These are phyloP conservation scores for Synanthedon formicaeformis DNA, from an alignment of 2,888 invertebrate genomes.

Conservation along the genomic window DNA sequence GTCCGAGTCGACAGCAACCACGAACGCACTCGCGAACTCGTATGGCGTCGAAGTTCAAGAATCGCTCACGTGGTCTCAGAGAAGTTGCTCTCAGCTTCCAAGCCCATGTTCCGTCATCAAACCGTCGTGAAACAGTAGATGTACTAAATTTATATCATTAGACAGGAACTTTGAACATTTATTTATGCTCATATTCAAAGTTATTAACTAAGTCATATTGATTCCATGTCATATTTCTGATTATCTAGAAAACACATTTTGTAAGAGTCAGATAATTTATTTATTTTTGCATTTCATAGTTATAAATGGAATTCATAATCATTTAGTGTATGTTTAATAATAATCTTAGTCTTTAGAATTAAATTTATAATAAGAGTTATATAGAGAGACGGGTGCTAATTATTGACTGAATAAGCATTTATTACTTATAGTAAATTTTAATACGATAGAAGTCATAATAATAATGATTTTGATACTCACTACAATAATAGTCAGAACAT, in stretches of 20 bases:
- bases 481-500: constrained; percentile 47
- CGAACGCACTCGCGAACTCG: constrained; percentile 85
- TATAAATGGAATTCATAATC: too few species aligned
- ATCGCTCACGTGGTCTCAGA: constrained; percentile 87
- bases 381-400: background rate
- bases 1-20: constrained; percentile 89
- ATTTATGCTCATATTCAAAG: too few species aligned
- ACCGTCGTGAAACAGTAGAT: constrained; percentile 27
- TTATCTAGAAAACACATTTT: too few species aligned
- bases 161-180: too few species aligned
- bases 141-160: too few species aligned
- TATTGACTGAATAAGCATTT: background rate
- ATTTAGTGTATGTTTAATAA: too few species aligned
- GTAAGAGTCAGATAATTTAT: too few species aligned
- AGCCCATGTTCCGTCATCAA: constrained; percentile 53
- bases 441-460: background rate
- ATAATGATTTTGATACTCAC: constrained; percentile 39
- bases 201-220: too few species aligned
- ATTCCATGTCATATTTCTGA: too few species aligned
- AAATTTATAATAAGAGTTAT: background rate
- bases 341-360: background rate
- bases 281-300: too few species aligned
- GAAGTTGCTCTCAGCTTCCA: constrained; percentile 73
- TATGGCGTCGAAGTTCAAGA: constrained; percentile 85
- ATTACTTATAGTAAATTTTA: background rate